Evolutionary conservation across 2,113 vertebrate species (phyloP), one percentile per base, ranked within the genome.

Genomic region (Tyrannus savana): DNA sequence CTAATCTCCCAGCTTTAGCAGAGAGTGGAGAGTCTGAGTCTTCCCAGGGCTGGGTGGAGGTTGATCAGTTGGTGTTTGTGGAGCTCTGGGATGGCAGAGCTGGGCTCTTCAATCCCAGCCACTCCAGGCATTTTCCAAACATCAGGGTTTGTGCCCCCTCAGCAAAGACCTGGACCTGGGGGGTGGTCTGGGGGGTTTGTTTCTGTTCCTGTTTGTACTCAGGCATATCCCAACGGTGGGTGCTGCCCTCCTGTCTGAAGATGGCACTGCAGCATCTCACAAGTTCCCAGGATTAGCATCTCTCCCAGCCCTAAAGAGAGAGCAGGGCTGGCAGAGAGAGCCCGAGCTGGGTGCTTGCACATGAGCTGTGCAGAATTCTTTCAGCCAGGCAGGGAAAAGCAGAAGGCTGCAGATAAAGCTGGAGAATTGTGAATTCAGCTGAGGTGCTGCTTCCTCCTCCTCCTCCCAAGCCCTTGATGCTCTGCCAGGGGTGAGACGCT

Each of bases 241-340:
- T 55, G 66, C 84, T 83, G 91, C 85, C 91, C 72, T 86, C 58
- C 95, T 76, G 93, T 93, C 97, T 97, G 97, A 96, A 96, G 97
- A 72, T 97, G 97, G 97, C 96, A 94, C 93, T 97, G 93, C 89
- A 94, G 11, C 89, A 63, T 95, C 97, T 97, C 35, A 0, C 73
- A 96, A 95, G 47, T 16, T 24, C 39, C 62, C 6, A 1, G 12
- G 7, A 6, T 17, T 1, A 7, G 35, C 53, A 8, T 33, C 63
- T 47, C 39, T 23, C 55, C 72, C 74, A 85, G 83, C 58, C 84
- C 77, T 14, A 1, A 13, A 7, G 72, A 22, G 22, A 2, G 18
- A 9, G 62, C 3, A 10, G 56, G 25, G n/a, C 39, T 19, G 84
- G 49, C 55, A 4, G 18, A 47, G 71, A 30, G 23, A n/a, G 4